These are phyloP conservation scores for Shargacucullia verbasci DNA, from an alignment of 2,888 invertebrate species.

Conservation along the genomic window DNA sequence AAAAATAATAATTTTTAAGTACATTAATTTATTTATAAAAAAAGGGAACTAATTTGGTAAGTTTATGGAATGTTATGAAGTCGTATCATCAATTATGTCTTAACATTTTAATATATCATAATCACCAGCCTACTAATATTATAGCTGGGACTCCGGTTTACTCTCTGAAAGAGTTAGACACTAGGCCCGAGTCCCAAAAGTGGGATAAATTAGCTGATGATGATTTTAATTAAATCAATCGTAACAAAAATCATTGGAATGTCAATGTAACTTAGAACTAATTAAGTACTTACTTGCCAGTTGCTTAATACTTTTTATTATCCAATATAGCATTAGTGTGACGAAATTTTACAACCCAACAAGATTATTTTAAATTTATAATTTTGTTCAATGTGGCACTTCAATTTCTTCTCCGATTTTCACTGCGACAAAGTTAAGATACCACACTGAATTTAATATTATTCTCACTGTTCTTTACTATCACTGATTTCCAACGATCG, in stretches of 20 bases:
- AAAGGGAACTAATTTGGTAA: slow-evolving; percentile 41
- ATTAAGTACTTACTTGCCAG: slow-evolving; percentile 61
- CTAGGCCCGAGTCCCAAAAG: too few relatives aligned
- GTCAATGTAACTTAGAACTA: slow-evolving; percentile 60
- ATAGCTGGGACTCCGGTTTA: too few relatives aligned
- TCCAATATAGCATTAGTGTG: slow-evolving; percentile 61
- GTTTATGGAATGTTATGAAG: slow-evolving; percentile 40
- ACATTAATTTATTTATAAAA: slow-evolving; percentile 25
- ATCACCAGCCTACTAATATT: too few relatives aligned
- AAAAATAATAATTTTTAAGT: slow-evolving; percentile 36
- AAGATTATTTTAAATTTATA: slow-evolving; percentile 46
- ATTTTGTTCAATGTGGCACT: slow-evolving; percentile 31
- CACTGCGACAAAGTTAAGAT: slow-evolving; percentile 27
- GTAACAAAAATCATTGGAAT: slow-evolving; percentile 64
- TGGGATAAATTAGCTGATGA: too few relatives aligned
- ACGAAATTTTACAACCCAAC: slow-evolving; percentile 62
- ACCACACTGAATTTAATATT: slow-evolving; percentile 34
- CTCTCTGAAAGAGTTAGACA: too few relatives aligned
- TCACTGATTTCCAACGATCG: slow-evolving; percentile 3
- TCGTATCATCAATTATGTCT: slow-evolving; percentile 26
- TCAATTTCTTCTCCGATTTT: slow-evolving; percentile 21
- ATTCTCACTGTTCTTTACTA: slow-evolving; percentile 47
- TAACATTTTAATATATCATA: slow-evolving; percentile 23
- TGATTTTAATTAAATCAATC: slow-evolving; percentile 37
- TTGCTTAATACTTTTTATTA: slow-evolving; percentile 44